Evolutionary conservation across 2,888 invertebrate genomes (phyloP), one percentile per base, ranked within the genome.

Genomic region (Papilio protenor): DNA sequence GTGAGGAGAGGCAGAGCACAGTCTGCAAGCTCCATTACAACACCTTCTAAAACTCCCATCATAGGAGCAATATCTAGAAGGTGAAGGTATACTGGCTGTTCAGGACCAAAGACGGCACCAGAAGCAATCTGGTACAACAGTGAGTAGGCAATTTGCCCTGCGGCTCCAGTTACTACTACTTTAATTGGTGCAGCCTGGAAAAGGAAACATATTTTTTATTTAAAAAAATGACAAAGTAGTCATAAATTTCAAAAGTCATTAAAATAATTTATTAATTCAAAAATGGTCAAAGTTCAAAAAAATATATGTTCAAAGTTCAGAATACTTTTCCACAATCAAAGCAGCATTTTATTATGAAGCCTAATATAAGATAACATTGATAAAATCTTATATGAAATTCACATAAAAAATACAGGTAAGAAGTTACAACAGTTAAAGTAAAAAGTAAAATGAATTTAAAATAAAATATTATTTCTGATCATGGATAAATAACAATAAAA

Each of bases 91-190:
- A 99, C 95, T 0, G 98, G 97, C 92, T 98, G 98, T 71, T 98
- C 95, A 73, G 96, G 95, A 49, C 99, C 99, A 91, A 99, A 99
- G 0, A 99, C 99, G 90, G 98, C 97, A 79, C 99, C 99, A 86
- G 98, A 98, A 18, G 98, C 98, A 83, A 99, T 96, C 94, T 98
- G 98, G 89, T 98, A 98, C 18, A 99, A 95, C 69, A 99, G 95
- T 2, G 99, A 99, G 92, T 99, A 99, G 79, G 99, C 99, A 84
- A 99, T 99, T 95, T 99, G 99, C 23, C 99, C 99, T 80, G 99
- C 99, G 84, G 99, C 99, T 80, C 99, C 99, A 76, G 99, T 99
- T 49, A 99, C 98, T 79, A 99, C 97, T 82, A 99, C 98, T 94
- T 96, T 97, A 87, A 99, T 97, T 88, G 99, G 98, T 92, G 97